A percentile compares a stretch with the other conserved stretches of the same genome.
These are phyloP conservation scores for Byasa hedistus DNA, from an alignment of 2,888 invertebrate genomes.

Conservation along the genomic window DNA sequence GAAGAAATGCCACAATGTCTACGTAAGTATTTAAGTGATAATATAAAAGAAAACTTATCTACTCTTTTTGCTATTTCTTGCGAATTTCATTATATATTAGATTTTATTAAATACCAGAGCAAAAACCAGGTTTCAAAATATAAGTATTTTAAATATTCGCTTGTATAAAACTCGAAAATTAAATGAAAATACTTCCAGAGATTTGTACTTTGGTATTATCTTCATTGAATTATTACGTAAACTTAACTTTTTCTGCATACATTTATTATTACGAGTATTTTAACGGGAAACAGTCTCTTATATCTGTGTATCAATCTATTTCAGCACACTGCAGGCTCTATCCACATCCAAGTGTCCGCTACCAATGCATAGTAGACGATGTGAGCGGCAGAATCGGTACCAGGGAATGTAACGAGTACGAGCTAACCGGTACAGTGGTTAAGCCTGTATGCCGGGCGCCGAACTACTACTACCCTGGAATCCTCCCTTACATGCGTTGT, in stretches of 20 bases:
- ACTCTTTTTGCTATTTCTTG: too few relatives aligned
- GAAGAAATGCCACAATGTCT: not conserved
- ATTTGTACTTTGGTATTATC: too few relatives aligned
- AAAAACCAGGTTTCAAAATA: too few relatives aligned
- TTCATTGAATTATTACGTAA: too few relatives aligned
- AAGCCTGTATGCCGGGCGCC: slow-evolving; percentile 47
- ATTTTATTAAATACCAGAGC: too few relatives aligned
- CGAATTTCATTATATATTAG: too few relatives aligned
- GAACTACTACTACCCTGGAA: slow-evolving; percentile 47
- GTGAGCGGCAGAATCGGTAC: slow-evolving; percentile 35
- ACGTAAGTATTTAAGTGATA: not conserved
- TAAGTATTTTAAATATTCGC: too few relatives aligned
- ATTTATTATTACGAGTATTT: too few relatives aligned
- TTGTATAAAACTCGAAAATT: too few relatives aligned
- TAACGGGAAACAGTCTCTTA: too few relatives aligned
- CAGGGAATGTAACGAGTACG: slow-evolving; percentile 42
- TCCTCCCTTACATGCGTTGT: slow-evolving; percentile 48
- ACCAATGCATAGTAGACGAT: slow-evolving; percentile 42
- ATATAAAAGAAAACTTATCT: not conserved
- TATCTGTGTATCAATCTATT: slow-evolving; percentile 9
- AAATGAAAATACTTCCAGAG: too few relatives aligned
- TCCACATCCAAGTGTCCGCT: slow-evolving; percentile 46
- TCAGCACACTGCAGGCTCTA: slow-evolving; percentile 51
- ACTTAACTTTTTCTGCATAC: too few relatives aligned
- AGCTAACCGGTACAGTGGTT: slow-evolving; percentile 47